Evolutionary conservation across 2,888 invertebrate genomes (phyloP).

Genomic region (Pyrochroa serraticornis): DNA sequence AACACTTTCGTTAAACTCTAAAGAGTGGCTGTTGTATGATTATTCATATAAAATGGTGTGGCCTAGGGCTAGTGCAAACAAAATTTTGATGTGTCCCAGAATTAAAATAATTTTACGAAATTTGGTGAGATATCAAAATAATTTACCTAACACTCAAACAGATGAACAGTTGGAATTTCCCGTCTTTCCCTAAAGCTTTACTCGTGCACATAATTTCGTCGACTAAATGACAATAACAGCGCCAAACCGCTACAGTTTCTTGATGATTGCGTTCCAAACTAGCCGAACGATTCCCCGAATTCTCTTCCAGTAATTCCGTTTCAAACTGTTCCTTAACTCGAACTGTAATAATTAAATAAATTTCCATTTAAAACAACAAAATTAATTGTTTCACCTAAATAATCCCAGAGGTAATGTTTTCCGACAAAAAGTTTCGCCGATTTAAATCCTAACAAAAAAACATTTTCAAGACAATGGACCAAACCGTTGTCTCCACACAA

Average conservation of each 20-base stretch:
- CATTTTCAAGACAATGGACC: constrained; percentile 91
- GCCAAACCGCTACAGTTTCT: constrained; percentile 73
- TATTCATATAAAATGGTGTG: too few relatives aligned
- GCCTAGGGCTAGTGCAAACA: too few relatives aligned
- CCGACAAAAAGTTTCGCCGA: constrained; percentile 90
- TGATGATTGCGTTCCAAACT: constrained; percentile 56
- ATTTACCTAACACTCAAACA: constrained; percentile 90
- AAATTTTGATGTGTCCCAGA: too few relatives aligned
- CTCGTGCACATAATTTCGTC: constrained; percentile 87
- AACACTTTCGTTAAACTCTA: too few relatives aligned
- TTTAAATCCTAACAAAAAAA: constrained; percentile 94
- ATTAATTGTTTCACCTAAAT: constrained; percentile 90
- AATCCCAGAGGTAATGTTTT: constrained; percentile 98
- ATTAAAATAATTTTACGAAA: too few relatives aligned
- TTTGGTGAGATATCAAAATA: too few relatives aligned
- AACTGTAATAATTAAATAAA: constrained; percentile 60
- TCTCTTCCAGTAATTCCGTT: constrained; percentile 70
- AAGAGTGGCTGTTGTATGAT: too few relatives aligned
- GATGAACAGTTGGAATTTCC: constrained; percentile 95
- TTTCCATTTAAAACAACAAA: neutral
- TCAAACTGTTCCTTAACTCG: constrained; percentile 83
- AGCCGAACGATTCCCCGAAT: constrained; percentile 52
- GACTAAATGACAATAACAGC: constrained; percentile 87
- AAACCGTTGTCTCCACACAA: constrained; percentile 95
- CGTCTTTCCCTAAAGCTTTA: constrained; percentile 93